Conservation (phyloP, 2,888 invertebrate genomes). For the Drosophila meridionalis region DNA sequence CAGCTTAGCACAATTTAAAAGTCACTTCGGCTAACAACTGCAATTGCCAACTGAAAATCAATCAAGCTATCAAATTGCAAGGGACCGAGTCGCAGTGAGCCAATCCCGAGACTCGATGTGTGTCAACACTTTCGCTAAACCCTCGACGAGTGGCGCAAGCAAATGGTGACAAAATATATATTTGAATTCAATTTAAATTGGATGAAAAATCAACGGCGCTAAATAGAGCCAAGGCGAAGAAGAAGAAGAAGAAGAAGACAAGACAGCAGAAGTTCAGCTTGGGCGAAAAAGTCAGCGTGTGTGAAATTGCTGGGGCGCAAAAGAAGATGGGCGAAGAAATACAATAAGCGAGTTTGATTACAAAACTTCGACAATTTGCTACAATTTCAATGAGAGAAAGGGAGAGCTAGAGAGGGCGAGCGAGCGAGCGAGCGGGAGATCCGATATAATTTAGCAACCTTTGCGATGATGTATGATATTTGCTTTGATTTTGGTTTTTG, state of each 20-base stretch:
- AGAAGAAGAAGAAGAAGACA: constrained; percentile 9
- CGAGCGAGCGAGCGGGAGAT: constrained; percentile 15
- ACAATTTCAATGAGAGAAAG: constrained; percentile 53
- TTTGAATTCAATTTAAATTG: constrained; percentile 26
- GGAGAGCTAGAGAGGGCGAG: not conserved
- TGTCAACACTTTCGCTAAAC: constrained; percentile 37
- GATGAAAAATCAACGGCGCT: constrained; percentile 16
- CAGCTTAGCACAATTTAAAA: constrained; percentile 45
- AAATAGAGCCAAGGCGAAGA: constrained; percentile 10
- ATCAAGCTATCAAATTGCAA: constrained; percentile 27
- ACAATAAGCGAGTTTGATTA: constrained; percentile 59
- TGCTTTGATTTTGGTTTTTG: constrained; percentile 53
- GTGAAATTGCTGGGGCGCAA: constrained; percentile 52
- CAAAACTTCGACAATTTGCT: constrained; percentile 76
- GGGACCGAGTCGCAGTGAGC: not conserved
- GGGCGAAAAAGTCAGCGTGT: constrained; percentile 61
- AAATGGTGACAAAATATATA: constrained; percentile 61
- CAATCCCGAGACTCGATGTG: not conserved
- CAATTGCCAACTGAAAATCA: constrained; percentile 40
- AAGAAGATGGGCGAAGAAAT: constrained; percentile 15
- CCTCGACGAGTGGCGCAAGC: constrained; percentile 32
- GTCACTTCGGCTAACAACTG: constrained; percentile 61
- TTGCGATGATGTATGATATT: constrained; percentile 76
- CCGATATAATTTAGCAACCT: constrained; percentile 68
- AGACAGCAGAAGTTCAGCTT: constrained; percentile 26